phyloP scores from a whole-genome alignment of 2,113 vertebrate species.

The Electrona antarctica region DNA sequence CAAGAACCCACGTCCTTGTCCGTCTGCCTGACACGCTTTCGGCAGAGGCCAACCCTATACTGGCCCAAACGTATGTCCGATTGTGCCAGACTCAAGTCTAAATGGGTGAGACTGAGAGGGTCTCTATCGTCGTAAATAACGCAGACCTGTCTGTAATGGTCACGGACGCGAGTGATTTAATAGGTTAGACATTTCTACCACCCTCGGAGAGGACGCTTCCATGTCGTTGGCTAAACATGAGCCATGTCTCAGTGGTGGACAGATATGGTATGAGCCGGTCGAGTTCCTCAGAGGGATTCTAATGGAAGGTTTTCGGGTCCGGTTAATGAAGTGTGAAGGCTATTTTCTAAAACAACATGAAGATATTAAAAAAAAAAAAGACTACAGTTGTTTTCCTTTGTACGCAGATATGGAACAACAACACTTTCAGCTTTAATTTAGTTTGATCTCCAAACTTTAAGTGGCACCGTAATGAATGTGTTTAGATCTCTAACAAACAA shows the following conservation, averaged over 20 bases:
- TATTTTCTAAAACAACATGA: not conserved
- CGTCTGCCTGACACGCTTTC: constrained; percentile 76
- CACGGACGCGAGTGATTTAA: constrained; percentile 56
- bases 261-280: constrained; percentile 23
- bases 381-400: constrained; percentile 13
- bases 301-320: constrained; percentile 4
- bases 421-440: not conserved
- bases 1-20: constrained; percentile 79
- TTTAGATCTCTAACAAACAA: constrained; percentile 36
- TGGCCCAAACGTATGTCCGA: constrained; percentile 84
- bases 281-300: constrained; percentile 14
- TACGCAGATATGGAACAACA: not conserved
- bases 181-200: constrained; percentile 43
- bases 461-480: constrained; percentile 17
- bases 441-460: constrained; percentile 30
- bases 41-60: constrained; percentile 79
- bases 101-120: constrained; percentile 68
- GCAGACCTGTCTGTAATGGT: constrained; percentile 50
- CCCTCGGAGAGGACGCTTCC: constrained; percentile 55
- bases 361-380: not conserved
- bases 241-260: constrained; percentile 48
- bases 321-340: constrained; percentile 4
- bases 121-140: constrained; percentile 54
- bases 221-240: constrained; percentile 30
- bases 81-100: constrained; percentile 80